Evolutionary conservation across 2,113 vertebrate species (phyloP), one percentile per base, ranked within the genome.

Genomic region (Hylia prasina): DNA sequence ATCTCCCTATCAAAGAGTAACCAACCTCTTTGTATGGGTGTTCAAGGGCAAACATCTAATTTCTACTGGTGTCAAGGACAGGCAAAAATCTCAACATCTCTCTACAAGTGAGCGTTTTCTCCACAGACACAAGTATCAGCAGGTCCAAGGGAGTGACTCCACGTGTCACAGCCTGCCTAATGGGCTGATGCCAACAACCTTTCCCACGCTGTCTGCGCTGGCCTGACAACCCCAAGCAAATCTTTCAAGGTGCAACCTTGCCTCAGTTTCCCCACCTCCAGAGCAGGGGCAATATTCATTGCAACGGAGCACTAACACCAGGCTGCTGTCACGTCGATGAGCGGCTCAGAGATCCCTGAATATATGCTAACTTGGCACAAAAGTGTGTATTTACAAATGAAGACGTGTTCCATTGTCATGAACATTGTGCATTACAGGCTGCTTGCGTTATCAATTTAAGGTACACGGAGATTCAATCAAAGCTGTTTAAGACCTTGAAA

Each of bases 401-500:
- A 93, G 91, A 76, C 87, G 80, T 69, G 89, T 73, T 39, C 65
- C 82, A 80, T 85, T 96, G 88, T 78, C 87, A 91, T 13, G 77
- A 77, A 83, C 91, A 95, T 71, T 92, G 69, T 76, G 68, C 58
- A 42, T 92, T 94, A 89, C 90, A 73, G 92, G 54, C 93, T 77
- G 88, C 79, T 84, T 56, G 78, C 76, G 47, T 94, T 94, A 95
- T 95, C 95, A 94, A 91, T 96, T 97, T 93, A 90, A 93, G 37
- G 81, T 93, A 39, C 69, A 83, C 0, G 25, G 79, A 95, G 77
- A 96, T 94, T 95, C 94, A 95, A 95, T 82, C 95, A 92, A 96
- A 69, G 64, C 77, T 83, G 65, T 69, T 96, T 93, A 85, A 97
- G 96, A 96, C 97, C 97, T 98, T 98, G 96, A 96, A 94, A 97